A percentile compares a stretch with the other conserved stretches of the same genome.
phyloP scores from a whole-genome alignment of 2,797 vertebrate species.

The Amphiprion clarkii region DNA sequence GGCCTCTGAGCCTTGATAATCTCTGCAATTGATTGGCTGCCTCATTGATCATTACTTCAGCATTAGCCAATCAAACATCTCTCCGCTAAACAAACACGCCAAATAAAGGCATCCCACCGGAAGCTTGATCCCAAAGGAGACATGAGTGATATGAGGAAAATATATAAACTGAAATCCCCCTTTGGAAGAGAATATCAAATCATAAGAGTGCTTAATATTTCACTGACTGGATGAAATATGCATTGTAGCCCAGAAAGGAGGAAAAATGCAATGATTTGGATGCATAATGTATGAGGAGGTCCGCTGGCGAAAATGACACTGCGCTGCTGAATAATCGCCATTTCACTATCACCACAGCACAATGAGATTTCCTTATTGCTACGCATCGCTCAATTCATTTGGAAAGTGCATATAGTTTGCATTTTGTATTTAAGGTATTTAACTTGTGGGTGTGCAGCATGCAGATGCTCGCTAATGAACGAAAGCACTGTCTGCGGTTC shows the following conservation, averaged over 20 bases:
- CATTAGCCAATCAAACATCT: slow-evolving; percentile 74
- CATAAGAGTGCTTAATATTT: slow-evolving; percentile 85
- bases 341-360: slow-evolving; percentile 75
- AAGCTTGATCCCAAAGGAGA: slow-evolving; percentile 51
- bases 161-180: slow-evolving; percentile 69
- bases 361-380: slow-evolving; percentile 76
- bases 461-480: slow-evolving; percentile 68
- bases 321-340: slow-evolving; percentile 80
- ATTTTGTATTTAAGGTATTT: slow-evolving; percentile 61
- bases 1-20: slow-evolving; percentile 72
- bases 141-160: slow-evolving; percentile 52
- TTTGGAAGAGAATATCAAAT: slow-evolving; percentile 83
- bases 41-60: slow-evolving; percentile 71
- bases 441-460: slow-evolving; percentile 49
- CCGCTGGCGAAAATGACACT: slow-evolving; percentile 81
- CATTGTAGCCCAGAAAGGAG: slow-evolving; percentile 82
- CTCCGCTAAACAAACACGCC: slow-evolving; percentile 67
- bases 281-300: slow-evolving; percentile 82
- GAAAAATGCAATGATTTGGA: slow-evolving; percentile 83
- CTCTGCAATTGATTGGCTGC: slow-evolving; percentile 69
- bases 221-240: slow-evolving; percentile 84
- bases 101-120: slow-evolving; percentile 51
- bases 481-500: slow-evolving; percentile 28
- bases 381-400: slow-evolving; percentile 77
- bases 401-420: slow-evolving; percentile 66